These are phyloP conservation scores for Cromileptes altivelis DNA, from an alignment of 2,113 vertebrate species.

Conservation along the genomic window DNA sequence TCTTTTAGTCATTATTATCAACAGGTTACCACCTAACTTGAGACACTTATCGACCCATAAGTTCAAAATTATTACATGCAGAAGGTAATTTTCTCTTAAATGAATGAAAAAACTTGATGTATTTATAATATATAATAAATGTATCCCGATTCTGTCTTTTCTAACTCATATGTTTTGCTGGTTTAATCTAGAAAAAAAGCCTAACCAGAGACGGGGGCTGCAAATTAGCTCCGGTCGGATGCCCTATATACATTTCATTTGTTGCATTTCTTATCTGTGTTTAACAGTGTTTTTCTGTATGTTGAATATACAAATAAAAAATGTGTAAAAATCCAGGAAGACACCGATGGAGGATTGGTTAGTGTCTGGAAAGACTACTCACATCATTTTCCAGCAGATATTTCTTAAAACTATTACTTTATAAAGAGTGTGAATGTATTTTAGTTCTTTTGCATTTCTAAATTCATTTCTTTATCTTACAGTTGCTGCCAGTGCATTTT, in stretches of 20 bases:
- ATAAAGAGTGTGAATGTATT: background rate
- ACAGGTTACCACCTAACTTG: background rate
- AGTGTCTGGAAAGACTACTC: background rate
- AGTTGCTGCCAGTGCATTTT: conserved; percentile 41
- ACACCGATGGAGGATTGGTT: background rate
- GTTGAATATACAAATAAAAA: background rate
- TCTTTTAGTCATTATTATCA: background rate
- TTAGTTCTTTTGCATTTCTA: background rate
- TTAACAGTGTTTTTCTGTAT: background rate
- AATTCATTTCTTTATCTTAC: background rate
- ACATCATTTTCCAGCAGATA: background rate
- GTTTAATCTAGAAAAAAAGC: background rate
- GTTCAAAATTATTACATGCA: too few relatives aligned
- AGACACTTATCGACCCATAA: too few relatives aligned
- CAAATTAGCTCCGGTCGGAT: background rate
- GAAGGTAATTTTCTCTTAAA: too few relatives aligned
- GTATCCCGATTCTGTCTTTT: background rate
- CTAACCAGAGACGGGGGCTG: background rate
- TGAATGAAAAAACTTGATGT: too few relatives aligned
- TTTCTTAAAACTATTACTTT: background rate
- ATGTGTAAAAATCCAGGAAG: background rate
- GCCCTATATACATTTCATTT: background rate
- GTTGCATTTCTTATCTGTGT: background rate
- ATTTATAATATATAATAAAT: background rate
- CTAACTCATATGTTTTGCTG: background rate